Evolutionary conservation across 2,797 vertebrate genomes (phyloP).

Genomic region (Rhynchonycteris naso): DNA sequence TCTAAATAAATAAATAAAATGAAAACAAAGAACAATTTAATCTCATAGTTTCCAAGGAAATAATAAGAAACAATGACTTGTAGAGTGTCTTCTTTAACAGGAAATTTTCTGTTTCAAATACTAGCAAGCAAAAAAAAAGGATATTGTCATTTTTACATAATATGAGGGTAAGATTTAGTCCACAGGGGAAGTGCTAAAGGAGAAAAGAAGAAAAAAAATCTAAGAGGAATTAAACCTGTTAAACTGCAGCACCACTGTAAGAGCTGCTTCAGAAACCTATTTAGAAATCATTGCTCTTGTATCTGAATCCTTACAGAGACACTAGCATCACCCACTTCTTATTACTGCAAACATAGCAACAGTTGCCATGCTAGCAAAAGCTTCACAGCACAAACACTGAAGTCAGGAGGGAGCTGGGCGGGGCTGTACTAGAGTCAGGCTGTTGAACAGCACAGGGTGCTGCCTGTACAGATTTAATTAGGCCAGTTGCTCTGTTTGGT

Average conservation of each 20-base stretch:
- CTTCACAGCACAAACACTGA: constrained; percentile 50
- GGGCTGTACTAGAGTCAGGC: background rate
- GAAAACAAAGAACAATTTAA: background rate
- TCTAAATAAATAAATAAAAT: background rate
- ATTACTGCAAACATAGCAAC: constrained; percentile 81
- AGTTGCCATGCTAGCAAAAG: constrained; percentile 70
- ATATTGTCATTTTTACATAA: background rate
- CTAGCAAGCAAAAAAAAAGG: constrained; percentile 23
- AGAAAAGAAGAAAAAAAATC: constrained; percentile 46
- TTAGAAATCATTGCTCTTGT: constrained; percentile 75
- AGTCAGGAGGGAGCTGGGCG: background rate
- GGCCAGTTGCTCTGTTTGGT: constrained; percentile 55
- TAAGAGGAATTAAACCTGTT: constrained; percentile 61
- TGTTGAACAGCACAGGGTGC: background rate
- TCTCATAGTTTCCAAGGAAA: constrained; percentile 19
- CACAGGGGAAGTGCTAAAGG: background rate
- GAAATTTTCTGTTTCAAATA: constrained; percentile 30
- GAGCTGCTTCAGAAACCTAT: constrained; percentile 70
- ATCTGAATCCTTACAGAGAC: constrained; percentile 62
- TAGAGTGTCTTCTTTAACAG: constrained; percentile 23
- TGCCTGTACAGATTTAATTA: constrained; percentile 61
- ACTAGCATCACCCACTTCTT: constrained; percentile 67
- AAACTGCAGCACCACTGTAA: constrained; percentile 22
- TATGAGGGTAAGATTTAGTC: constrained; percentile 2
- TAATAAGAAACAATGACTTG: constrained; percentile 30